Conservation (phyloP, 30 jellyfish, hydroid and myxozoan genomes). For the Aurelia aurita region DNA sequence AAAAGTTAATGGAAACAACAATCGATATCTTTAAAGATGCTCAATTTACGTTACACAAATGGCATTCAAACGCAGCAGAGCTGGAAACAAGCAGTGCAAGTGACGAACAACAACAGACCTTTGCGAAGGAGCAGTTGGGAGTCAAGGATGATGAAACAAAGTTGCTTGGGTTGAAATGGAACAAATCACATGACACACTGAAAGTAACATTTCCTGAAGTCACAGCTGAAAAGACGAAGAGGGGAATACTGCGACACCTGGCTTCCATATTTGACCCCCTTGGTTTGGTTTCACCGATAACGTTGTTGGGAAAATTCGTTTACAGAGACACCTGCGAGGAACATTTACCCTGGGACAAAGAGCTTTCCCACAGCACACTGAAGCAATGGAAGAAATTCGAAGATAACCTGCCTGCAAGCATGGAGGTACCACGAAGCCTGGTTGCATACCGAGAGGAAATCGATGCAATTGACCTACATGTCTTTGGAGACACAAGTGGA, state of each 20-base stretch:
- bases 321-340: constrained; percentile 52
- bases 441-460: too few species aligned
- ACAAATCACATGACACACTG: constrained; percentile 40
- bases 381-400: constrained; percentile 51
- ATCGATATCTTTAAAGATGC: constrained; percentile 43
- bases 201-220: constrained; percentile 1
- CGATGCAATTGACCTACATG: constrained; percentile 48
- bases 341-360: constrained; percentile 47
- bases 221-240: background rate
- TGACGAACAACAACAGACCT: constrained; percentile 6
- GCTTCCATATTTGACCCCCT: too few species aligned
- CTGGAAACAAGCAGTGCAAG: background rate
- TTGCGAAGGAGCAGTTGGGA: too few species aligned
- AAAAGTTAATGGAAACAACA: constrained; percentile 25
- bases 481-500: constrained; percentile 81
- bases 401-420: constrained; percentile 15
- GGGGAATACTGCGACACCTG: too few species aligned
- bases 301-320: constrained; percentile 35
- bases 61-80: constrained; percentile 62
- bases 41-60: constrained; percentile 60
- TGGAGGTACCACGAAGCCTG: constrained; percentile 32
- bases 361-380: constrained; percentile 23
- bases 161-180: too few species aligned
- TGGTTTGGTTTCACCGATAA: constrained; percentile 44
- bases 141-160: too few species aligned